Percentiles rank a stretch among this genome's conserved stretches.
phyloP scores from a whole-genome alignment of 2,888 invertebrate species.

The Acanthosepion pharaonis region DNA sequence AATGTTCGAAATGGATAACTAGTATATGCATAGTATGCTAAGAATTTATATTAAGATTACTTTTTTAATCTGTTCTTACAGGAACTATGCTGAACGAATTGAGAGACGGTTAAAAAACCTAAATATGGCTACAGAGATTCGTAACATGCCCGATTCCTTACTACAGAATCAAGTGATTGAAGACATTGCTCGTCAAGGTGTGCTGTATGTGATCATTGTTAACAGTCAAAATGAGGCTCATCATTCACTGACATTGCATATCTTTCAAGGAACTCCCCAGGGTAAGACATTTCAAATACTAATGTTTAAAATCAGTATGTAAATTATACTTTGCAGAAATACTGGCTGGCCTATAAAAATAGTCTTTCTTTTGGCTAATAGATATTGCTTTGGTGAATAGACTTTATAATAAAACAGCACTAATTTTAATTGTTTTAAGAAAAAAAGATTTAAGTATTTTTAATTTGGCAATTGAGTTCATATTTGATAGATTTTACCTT shows the following conservation, averaged over 20 bases:
- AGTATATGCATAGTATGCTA: no score
- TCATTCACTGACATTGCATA: conserved; percentile 89
- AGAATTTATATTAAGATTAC: no score
- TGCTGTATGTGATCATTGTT: conserved; percentile 90
- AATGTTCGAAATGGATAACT: no score
- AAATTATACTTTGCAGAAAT: no score
- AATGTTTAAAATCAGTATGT: not conserved
- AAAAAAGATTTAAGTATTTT: no score
- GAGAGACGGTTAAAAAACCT: conserved; percentile 86
- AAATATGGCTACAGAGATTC: conserved; percentile 83
- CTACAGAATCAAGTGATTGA: conserved; percentile 85
- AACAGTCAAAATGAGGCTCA: conserved; percentile 89
- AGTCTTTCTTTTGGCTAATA: no score
- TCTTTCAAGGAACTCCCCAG: conserved; percentile 88
- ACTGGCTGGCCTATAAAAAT: no score
- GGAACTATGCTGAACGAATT: conserved; percentile 91
- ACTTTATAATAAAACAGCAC: no score
- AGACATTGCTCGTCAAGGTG: conserved; percentile 90
- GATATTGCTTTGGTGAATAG: no score
- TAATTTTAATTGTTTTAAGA: no score
- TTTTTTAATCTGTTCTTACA: conserved; percentile 51
- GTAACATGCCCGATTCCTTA: conserved; percentile 93
- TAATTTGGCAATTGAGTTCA: no score
- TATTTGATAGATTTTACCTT: not conserved
- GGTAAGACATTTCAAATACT: conserved; percentile 77